Evolutionary conservation across 64 coral and sea anemone species (phyloP).

Genomic region (Exaiptasia diaphana): DNA sequence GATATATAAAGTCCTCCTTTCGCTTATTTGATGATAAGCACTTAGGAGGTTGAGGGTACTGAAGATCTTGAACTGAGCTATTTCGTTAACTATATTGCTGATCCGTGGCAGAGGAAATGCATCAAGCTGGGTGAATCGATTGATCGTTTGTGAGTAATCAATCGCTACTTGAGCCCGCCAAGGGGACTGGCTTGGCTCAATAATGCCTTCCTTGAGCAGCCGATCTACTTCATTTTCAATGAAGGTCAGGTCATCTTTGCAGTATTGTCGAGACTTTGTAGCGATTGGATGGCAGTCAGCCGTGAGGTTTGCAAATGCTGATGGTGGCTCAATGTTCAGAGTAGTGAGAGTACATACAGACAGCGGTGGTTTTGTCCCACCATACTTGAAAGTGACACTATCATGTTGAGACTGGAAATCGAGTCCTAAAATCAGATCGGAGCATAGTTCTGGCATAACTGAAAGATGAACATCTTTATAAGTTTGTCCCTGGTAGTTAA

Average conservation of each 20-base stretch:
- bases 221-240: conserved; percentile 57
- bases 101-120: conserved; percentile 31
- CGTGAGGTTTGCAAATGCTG: conserved; percentile 55
- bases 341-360: conserved; percentile 15
- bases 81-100: conserved; percentile 12
- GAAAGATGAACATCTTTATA: conserved; percentile 14
- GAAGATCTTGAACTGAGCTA: conserved; percentile 55
- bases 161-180: conserved; percentile 54
- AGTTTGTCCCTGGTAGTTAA: neutral
- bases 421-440: conserved; percentile 40
- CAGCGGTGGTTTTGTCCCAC: neutral
- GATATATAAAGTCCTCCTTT: no score
- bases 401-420: conserved; percentile 46
- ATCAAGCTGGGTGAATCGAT: conserved; percentile 26
- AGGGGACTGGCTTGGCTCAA: conserved; percentile 54
- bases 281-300: conserved; percentile 48
- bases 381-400: conserved; percentile 28
- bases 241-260: conserved; percentile 30
- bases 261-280: conserved; percentile 37
- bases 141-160: conserved; percentile 34
- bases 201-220: conserved; percentile 57
- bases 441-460: conserved; percentile 24
- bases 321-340: conserved; percentile 28
- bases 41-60: conserved; percentile 38
- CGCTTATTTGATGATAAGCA: conserved; percentile 45